These are phyloP conservation scores for Dermochelys coriacea DNA, from an alignment of 2,797 vertebrate genomes.

Conservation along the genomic window DNA sequence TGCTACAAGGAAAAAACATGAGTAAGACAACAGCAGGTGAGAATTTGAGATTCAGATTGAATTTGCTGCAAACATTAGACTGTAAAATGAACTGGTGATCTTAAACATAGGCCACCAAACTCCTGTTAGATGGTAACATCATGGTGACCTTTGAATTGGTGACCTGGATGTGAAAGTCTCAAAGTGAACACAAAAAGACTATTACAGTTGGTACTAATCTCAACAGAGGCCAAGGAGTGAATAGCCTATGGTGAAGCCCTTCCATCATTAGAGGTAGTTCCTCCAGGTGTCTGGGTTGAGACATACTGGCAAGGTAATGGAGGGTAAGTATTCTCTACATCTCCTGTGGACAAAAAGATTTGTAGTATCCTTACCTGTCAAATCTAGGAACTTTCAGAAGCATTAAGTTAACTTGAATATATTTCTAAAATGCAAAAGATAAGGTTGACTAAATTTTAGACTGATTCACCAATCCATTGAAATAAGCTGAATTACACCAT, in stretches of 20 bases:
- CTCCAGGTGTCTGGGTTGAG: neutral
- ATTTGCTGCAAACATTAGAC: neutral
- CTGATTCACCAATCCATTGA: neutral
- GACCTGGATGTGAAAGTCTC: neutral
- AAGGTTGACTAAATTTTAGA: neutral
- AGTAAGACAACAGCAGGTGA: neutral
- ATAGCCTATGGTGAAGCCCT: neutral
- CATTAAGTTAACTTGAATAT: neutral
- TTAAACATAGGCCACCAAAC: neutral
- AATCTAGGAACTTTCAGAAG: neutral
- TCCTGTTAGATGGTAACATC: neutral
- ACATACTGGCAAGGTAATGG: neutral
- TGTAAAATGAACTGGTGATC: neutral
- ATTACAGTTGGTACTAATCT: neutral
- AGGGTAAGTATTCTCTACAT: neutral
- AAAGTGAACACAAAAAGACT: neutral
- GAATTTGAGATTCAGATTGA: neutral
- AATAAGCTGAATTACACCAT: slow-evolving; percentile 19
- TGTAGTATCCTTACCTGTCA: neutral
- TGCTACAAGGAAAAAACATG: neutral
- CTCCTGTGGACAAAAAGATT: slow-evolving; percentile 15
- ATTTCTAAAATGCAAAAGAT: slow-evolving; percentile 27
- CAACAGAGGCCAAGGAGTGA: neutral
- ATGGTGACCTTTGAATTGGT: neutral
- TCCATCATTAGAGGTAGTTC: neutral